These are phyloP conservation scores for Monochamus saltuarius DNA, from an alignment of 1,140 invertebrate species.

Conservation along the genomic window DNA sequence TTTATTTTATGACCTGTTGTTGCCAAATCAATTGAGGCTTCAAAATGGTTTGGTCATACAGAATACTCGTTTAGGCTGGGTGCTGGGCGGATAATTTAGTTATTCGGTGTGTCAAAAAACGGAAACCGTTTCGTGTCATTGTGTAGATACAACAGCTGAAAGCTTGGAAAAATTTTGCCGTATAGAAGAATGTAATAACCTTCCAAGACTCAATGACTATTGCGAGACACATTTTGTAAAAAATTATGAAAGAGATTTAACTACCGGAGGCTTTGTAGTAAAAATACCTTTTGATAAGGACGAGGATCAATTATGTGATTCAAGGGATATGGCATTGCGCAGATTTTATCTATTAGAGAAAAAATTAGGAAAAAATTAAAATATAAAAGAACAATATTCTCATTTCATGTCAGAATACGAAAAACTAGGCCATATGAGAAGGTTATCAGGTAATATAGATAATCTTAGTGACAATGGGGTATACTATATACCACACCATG, in stretches of 20 bases:
- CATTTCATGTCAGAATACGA: constrained; percentile 43
- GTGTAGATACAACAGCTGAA: too few relatives aligned
- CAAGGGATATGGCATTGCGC: neutral
- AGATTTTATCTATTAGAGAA: constrained; percentile 11
- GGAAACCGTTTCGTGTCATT: too few relatives aligned
- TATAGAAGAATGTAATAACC: too few relatives aligned
- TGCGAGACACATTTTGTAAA: constrained; percentile 17
- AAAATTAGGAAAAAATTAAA: constrained; percentile 6
- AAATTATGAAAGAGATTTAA: neutral
- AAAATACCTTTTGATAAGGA: constrained; percentile 8
- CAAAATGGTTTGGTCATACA: too few relatives aligned
- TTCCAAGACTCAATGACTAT: too few relatives aligned
- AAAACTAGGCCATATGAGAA: constrained; percentile 39
- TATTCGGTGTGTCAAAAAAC: too few relatives aligned
- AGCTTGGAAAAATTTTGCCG: too few relatives aligned
- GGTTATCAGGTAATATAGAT: neutral
- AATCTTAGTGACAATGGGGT: too few relatives aligned
- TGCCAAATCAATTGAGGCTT: too few relatives aligned
- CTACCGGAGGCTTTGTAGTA: constrained; percentile 6
- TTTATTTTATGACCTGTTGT: too few relatives aligned
- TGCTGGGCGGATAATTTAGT: too few relatives aligned
- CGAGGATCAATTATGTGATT: neutral
- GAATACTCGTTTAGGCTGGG: too few relatives aligned
- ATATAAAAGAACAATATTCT: constrained; percentile 20
- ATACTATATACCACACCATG: constrained; percentile 43